Base-by-base conservation (phyloP, 2,797 vertebrate genomes). In the Propithecus perrieri region DNA sequence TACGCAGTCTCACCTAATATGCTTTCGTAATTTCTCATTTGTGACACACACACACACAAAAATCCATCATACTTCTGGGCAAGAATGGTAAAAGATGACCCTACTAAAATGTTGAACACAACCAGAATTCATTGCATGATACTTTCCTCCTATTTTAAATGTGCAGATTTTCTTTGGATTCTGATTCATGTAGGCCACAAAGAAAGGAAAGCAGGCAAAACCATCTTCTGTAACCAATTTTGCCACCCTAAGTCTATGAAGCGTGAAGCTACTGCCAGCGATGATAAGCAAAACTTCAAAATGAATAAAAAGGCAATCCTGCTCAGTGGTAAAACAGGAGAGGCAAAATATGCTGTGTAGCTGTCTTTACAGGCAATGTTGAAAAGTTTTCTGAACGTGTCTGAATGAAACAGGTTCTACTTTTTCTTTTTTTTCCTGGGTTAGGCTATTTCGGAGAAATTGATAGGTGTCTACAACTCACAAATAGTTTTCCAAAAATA, bases 401-500 rank as follows among this genome's bases (percentile, higher is more conserved):
- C 8, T 72, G 12, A 91, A 71, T 7, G 8, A 48, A 74, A 53
- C 53, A 92, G 43, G 55, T 26, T 57, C 35, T 35, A 59, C 46
- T 24, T 14, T 69, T 18, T 63, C 15, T 18, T 65, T 20, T 69
- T 7, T 14, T 28, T 17, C 7, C 26, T 35, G 46, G 26, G 15
- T 26, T 24, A 1, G 2, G 38, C 24, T 57, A 75, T 83, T 96
- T 96, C 83, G 72, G 57, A 94, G 57, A 57, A 89, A 87, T 41
- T 48, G 38, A 69, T 24, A 48, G 38, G 20, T 71, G 15, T 46
- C 59, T 91, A 59, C 20, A 63, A 92, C 71, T 91, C 81, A 63
- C 46, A 83, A 48, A 93, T 24, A 93, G 46, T 43, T 74, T 88
- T 90, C 67, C 33, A 67, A 97, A 96, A 86, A 41, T 74, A 95